Evolutionary conservation across 2,888 invertebrate species (phyloP), one percentile per base, ranked within the genome.

Genomic region (Diarsia dahlii): DNA sequence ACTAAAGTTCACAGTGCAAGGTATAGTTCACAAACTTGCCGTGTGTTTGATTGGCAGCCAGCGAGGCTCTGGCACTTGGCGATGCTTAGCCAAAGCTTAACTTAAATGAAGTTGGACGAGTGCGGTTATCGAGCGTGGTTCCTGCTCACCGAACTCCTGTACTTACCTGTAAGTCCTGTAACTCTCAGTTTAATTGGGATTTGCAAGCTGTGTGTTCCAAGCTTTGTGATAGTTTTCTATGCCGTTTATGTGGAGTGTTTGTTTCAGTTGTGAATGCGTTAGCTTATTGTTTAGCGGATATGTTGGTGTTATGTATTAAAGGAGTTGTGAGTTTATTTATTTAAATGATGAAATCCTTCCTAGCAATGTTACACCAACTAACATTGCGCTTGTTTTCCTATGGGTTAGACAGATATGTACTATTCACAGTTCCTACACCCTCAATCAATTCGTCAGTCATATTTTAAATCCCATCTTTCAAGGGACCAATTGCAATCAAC

Each of bases 31-130:
- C 79, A 77, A 74, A 83, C 81, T 83, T 71, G 12, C 20, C 74
- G 71, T 72, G 77, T 86, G 83, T 87, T 87, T 90, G 88, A 91
- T 90, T 89, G 87, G 82, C 86, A 79, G 76, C 77, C 83, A 81
- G 68, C 76, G 4, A 50, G 13, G 34, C 56, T 39, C 56, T 60
- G 13, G 34, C 56, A 46, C 56, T 60, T 18, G 75, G 75, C 72
- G 69, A 67, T 68, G 81, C 81, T 81, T 84, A 81, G 76, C 62
- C 73, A 65, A 76, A 78, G 87, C 83, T 82, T 74, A 90, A 91
- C 89, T 91, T 91, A 87, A 87, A 91, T 89, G 87, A 88, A 91
- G 86, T 91, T 90, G 71, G 76, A 77, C 82, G 84, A 84, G 81
- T 86, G 76, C 62, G 82, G 84, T 85, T 89, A 87, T 86, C 72